These are phyloP conservation scores for Leptothorax acervorum DNA, from an alignment of 2,888 invertebrate genomes.

Conservation along the genomic window DNA sequence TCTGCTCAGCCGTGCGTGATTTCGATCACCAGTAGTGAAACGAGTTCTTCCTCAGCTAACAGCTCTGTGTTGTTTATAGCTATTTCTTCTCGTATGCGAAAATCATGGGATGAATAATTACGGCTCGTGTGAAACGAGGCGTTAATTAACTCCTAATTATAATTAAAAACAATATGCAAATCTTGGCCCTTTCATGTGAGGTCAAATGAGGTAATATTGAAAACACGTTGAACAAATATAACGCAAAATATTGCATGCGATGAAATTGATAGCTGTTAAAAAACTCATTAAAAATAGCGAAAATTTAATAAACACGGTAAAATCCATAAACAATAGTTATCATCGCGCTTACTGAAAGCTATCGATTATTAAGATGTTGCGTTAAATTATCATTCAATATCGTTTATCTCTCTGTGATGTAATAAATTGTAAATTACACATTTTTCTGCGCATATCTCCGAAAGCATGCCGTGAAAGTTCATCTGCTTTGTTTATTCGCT, in stretches of 20 bases:
- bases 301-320: background rate
- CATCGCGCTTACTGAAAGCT: background rate
- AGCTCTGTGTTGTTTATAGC: background rate
- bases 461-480: background rate
- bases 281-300: background rate
- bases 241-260: background rate
- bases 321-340: background rate
- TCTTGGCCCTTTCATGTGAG: background rate
- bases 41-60: background rate
- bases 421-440: constrained; percentile 27
- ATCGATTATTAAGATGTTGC: background rate
- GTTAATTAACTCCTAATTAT: background rate
- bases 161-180: constrained; percentile 24
- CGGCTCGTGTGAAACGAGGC: background rate
- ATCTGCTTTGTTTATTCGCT: background rate
- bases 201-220: constrained; percentile 5
- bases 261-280: background rate
- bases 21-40: background rate
- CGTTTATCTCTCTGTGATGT: background rate
- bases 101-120: background rate
- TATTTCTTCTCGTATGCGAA: background rate
- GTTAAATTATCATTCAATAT: constrained; percentile 13
- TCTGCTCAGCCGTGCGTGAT: constrained; percentile 12
- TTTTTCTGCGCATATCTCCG: background rate
- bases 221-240: background rate